Conservation (phyloP, 2,797 vertebrate genomes). For the Carcharodon carcharias region DNA sequence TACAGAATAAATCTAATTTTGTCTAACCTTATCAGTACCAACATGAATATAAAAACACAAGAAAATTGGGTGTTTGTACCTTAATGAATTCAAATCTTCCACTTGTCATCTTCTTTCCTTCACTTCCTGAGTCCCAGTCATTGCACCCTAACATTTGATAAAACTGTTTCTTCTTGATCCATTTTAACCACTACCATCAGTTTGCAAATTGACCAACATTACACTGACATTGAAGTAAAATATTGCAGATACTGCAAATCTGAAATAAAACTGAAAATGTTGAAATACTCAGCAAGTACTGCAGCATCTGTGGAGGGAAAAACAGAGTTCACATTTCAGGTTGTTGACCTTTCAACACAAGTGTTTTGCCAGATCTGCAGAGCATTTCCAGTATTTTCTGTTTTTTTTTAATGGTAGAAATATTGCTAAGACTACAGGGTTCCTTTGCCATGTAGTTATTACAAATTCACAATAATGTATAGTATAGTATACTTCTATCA, state of each 20-base stretch:
- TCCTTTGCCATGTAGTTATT: neutral
- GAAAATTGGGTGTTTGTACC: neutral
- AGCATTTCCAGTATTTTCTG: neutral
- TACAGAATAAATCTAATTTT: neutral
- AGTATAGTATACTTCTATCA: neutral
- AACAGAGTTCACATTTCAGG: neutral
- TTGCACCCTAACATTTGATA: neutral
- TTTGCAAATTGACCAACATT: neutral
- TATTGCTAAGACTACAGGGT: neutral
- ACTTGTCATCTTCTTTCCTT: neutral
- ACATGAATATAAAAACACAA: neutral
- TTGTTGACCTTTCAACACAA: neutral
- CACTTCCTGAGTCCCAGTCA: neutral
- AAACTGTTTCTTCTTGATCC: neutral
- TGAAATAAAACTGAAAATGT: neutral
- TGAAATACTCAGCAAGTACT: neutral
- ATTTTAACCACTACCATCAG: neutral
- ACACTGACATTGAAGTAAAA: neutral
- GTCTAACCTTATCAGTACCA: neutral
- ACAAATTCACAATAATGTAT: neutral
- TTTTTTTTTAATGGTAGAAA: neutral
- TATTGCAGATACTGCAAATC: neutral
- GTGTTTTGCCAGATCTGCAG: neutral
- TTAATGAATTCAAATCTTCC: neutral
- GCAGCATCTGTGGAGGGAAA: neutral